A percentile compares a stretch with the other conserved stretches of the same genome.
phyloP scores from a whole-genome alignment of 2,113 vertebrate species.

The Lathamus discolor region DNA sequence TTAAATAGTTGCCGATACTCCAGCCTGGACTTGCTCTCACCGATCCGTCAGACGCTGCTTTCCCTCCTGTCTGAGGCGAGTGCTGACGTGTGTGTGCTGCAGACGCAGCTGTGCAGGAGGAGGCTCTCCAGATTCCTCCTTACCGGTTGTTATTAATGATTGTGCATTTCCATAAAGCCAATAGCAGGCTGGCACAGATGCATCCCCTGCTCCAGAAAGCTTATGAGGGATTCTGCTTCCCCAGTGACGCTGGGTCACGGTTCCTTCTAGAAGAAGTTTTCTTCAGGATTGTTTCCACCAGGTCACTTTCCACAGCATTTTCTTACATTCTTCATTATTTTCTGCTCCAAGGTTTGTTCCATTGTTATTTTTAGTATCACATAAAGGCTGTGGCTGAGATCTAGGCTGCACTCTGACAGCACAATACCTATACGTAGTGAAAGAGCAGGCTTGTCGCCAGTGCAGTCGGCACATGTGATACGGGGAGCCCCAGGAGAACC shows the following conservation, averaged over 20 bases:
- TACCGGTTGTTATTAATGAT: background rate
- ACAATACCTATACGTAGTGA: background rate
- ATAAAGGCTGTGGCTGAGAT: background rate
- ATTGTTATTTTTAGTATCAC: background rate
- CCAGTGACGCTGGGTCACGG: rapidly evolving
- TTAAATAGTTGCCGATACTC: rapidly evolving
- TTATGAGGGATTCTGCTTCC: background rate
- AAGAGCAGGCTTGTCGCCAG: background rate
- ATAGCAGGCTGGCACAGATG: background rate
- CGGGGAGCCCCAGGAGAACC: background rate
- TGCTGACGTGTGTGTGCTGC: background rate
- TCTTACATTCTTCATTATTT: background rate
- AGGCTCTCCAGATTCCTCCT: background rate
- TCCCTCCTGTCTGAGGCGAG: background rate
- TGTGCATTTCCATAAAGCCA: background rate
- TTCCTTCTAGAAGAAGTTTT: background rate
- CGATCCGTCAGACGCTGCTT: background rate
- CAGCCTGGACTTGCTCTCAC: background rate
- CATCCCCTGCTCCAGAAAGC: background rate
- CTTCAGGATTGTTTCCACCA: background rate
- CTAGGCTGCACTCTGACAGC: background rate
- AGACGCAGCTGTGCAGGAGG: background rate
- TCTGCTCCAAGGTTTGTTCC: background rate
- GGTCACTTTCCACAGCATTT: background rate
- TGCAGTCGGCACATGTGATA: background rate